A percentile compares a stretch with the other conserved stretches of the same genome.
phyloP scores from a whole-genome alignment of 2,888 invertebrate genomes.

The Alcis repandata region DNA sequence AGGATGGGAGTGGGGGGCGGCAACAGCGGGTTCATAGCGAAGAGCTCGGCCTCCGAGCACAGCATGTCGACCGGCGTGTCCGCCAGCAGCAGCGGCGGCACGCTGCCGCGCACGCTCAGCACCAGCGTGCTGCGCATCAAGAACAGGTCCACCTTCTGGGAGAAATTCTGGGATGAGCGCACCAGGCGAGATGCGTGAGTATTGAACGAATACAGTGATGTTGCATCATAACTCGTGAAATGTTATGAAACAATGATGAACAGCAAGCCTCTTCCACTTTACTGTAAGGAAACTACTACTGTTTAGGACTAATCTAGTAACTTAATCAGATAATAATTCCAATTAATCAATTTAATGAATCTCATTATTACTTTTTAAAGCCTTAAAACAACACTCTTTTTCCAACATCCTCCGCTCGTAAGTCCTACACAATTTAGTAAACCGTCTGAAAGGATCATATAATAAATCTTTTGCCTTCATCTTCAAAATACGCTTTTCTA shows the following conservation, averaged over 20 bases:
- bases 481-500: constrained; percentile 32
- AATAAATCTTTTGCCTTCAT: constrained; percentile 38
- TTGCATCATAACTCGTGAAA: neutral
- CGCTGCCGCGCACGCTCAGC: constrained; percentile 90
- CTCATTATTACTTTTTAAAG: neutral
- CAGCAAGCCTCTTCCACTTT: too few species aligned
- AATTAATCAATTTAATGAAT: neutral
- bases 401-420: constrained; percentile 1
- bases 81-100: constrained; percentile 76
- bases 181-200: constrained; percentile 90
- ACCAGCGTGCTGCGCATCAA: constrained; percentile 93
- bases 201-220: neutral
- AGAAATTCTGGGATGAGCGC: constrained; percentile 92
- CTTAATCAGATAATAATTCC: neutral
- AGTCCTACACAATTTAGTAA: constrained; percentile 14
- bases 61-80: constrained; percentile 84
- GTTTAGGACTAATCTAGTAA: neutral
- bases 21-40: constrained; percentile 71
- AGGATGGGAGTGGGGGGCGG: constrained; percentile 77
- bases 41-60: constrained; percentile 82
- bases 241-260: neutral
- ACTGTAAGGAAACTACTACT: too few species aligned
- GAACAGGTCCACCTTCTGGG: constrained; percentile 93
- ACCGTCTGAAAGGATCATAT: constrained; percentile 36
- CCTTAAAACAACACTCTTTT: neutral